Percentiles rank a stretch among this genome's conserved stretches.
These are phyloP conservation scores for Phylloscopus trochilus DNA, from an alignment of 2,113 vertebrate genomes.

Conservation along the genomic window DNA sequence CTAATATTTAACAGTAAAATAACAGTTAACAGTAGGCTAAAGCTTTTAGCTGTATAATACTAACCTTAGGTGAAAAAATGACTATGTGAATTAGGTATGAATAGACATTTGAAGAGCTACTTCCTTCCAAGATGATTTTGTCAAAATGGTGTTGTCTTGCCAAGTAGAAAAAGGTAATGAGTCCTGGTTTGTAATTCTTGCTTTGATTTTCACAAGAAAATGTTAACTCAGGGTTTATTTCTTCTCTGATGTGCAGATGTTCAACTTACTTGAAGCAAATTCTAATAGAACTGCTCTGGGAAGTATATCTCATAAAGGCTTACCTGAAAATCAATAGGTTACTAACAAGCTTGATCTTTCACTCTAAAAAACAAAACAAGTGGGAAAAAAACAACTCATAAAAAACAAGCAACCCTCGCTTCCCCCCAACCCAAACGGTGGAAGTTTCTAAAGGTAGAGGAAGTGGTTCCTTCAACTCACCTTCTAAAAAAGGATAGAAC, in stretches of 20 bases:
- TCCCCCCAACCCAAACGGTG: rapidly evolving
- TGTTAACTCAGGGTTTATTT: background rate
- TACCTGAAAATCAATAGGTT: background rate
- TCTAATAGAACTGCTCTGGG: background rate
- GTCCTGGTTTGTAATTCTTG: background rate
- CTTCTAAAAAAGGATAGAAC: background rate
- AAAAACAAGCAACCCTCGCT: background rate
- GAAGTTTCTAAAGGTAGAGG: background rate
- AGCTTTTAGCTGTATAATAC: background rate
- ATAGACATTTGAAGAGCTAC: background rate
- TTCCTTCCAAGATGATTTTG: background rate
- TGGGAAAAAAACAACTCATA: rapidly evolving
- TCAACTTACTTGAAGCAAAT: background rate
- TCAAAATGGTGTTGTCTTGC: background rate
- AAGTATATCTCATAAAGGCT: background rate
- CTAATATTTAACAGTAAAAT: background rate
- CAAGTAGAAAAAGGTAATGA: background rate
- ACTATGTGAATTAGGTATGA: background rate
- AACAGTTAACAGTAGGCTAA: background rate
- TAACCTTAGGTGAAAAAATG: background rate
- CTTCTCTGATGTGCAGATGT: background rate
- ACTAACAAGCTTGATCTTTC: background rate
- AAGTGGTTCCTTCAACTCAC: background rate
- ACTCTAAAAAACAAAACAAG: background rate
- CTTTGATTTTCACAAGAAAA: background rate